Evolutionary conservation across 2,888 invertebrate species (phyloP).

Genomic region (Amorpha juglandis): DNA sequence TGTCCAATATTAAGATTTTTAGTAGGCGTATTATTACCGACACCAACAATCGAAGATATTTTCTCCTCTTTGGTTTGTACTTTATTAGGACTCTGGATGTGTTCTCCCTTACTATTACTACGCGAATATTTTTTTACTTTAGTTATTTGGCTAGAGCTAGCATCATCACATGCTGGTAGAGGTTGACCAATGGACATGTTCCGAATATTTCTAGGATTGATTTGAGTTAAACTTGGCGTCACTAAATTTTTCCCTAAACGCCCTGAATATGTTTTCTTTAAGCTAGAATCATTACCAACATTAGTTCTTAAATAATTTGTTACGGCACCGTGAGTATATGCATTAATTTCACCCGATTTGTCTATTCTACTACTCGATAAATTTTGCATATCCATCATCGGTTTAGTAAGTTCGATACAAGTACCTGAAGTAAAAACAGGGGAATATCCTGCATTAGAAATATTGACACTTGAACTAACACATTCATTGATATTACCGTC

Average conservation of each 20-base stretch:
- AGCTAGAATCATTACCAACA: slow-evolving; percentile 47
- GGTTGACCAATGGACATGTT: slow-evolving; percentile 60
- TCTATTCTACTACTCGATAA: neutral
- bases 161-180: slow-evolving; percentile 23
- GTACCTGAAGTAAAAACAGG: neutral
- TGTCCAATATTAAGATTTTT: neutral
- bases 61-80: neutral
- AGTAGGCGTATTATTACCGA: neutral
- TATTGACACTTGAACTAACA: neutral
- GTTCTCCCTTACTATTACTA: neutral
- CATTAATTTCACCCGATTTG: neutral
- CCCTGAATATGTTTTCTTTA: slow-evolving; percentile 53
- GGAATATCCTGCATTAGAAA: too few species aligned
- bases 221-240: slow-evolving; percentile 45
- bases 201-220: slow-evolving; percentile 65
- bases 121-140: neutral
- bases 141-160: neutral
- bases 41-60: neutral
- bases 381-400: neutral
- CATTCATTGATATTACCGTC: neutral
- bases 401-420: neutral
- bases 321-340: neutral
- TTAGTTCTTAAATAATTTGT: neutral
- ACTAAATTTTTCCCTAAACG: slow-evolving; percentile 52
- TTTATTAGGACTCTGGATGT: neutral